Percentiles rank a stretch among this genome's conserved stretches.
Conservation (phyloP, 2,797 vertebrate genomes). For the Melanotaenia nigrans region DNA sequence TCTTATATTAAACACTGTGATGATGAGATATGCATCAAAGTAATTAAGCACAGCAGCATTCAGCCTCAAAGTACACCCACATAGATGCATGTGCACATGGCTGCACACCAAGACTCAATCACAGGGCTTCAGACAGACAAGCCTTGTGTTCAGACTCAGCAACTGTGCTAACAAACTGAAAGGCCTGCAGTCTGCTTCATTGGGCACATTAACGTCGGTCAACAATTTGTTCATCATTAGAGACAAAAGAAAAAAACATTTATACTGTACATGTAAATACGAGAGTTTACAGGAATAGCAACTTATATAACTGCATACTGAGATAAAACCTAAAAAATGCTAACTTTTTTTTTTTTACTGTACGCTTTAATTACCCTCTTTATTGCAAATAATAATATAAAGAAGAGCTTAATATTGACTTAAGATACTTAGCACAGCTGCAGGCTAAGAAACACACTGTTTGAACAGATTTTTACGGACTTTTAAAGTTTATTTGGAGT, state of each 20-base stretch:
- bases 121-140: conserved; percentile 51
- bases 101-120: conserved; percentile 29
- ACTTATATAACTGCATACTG: background rate
- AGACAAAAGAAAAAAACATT: conserved; percentile 25
- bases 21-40: conserved; percentile 5
- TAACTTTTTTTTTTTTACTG: background rate
- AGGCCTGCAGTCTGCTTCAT: conserved; percentile 59
- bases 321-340: background rate
- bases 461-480: background rate
- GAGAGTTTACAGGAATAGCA: background rate
- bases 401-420: background rate
- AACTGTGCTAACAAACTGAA: conserved; percentile 60
- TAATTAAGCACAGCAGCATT: background rate
- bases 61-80: conserved; percentile 13
- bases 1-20: background rate
- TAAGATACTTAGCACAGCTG: background rate
- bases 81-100: conserved; percentile 28
- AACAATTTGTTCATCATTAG: conserved; percentile 59
- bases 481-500: background rate
- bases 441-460: background rate
- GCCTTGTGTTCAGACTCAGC: conserved; percentile 60
- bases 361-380: background rate
- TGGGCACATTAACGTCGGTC: conserved; percentile 56
- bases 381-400: background rate
- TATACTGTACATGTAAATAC: background rate